These are phyloP conservation scores for Oenanthe oenanthe DNA, from an alignment of 2,113 vertebrate genomes.

Conservation along the genomic window DNA sequence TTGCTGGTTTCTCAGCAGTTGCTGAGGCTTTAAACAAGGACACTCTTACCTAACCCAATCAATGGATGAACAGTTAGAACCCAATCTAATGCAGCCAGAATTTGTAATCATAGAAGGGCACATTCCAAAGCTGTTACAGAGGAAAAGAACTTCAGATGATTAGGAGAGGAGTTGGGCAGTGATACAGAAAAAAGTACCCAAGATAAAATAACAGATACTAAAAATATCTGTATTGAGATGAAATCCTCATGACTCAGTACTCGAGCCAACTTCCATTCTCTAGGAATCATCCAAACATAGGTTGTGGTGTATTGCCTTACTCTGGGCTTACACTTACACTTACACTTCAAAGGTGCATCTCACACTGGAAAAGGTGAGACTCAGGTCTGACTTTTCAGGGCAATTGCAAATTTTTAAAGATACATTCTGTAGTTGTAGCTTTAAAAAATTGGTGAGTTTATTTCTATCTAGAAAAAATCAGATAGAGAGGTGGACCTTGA, in stretches of 20 bases:
- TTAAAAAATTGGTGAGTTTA: not conserved
- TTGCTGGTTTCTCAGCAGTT: conserved; percentile 6
- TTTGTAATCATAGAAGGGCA: not conserved
- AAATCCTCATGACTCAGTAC: conserved; percentile 25
- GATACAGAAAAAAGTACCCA: not conserved
- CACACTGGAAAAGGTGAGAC: not conserved
- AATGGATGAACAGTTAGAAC: not conserved
- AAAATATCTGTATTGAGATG: conserved; percentile 44
- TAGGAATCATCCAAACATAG: not conserved
- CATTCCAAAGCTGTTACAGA: conserved; percentile 29
- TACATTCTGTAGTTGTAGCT: not conserved
- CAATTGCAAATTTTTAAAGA: not conserved
- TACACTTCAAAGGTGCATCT: not conserved
- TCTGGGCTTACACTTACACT: not conserved
- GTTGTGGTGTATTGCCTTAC: not conserved
- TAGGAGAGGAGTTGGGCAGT: conserved; percentile 27
- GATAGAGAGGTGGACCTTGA: not conserved
- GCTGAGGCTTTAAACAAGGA: not conserved
- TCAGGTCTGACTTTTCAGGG: not conserved
- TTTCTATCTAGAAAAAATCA: not conserved
- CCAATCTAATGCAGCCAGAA: not conserved
- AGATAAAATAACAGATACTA: conserved; percentile 50
- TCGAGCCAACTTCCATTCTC: conserved; percentile 5
- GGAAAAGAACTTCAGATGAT: conserved; percentile 27
- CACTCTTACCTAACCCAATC: not conserved